Evolutionary conservation across 2,113 vertebrate genomes (phyloP).

Genomic region (Saiga tatarica): DNA sequence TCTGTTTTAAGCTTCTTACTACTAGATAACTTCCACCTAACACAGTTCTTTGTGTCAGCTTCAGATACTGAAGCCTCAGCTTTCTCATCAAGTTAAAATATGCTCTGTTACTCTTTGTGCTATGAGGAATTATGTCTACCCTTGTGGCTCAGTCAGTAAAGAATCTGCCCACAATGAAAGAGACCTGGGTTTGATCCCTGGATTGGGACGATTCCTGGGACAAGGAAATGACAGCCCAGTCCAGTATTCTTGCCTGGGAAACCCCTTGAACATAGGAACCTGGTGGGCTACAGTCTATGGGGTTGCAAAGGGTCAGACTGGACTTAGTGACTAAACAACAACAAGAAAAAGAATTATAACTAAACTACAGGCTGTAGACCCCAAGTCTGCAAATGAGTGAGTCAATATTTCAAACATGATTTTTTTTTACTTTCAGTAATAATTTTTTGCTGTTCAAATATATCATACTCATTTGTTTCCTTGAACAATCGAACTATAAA

Average conservation of each 20-base stretch:
- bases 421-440: conserved; percentile 20
- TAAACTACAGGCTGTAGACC: neutral
- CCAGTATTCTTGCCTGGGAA: neutral
- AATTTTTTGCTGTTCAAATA: conserved; percentile 5
- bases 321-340: neutral
- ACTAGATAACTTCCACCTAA: neutral
- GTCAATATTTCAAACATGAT: neutral
- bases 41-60: neutral
- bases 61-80: neutral
- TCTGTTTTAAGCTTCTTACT: neutral
- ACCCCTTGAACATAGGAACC: neutral
- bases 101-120: neutral
- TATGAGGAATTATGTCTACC: neutral
- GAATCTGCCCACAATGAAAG: neutral
- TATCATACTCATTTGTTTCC: neutral
- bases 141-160: neutral
- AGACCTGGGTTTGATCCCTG: neutral
- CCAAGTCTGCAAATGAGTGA: neutral
- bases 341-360: neutral
- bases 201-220: neutral
- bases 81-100: conserved; percentile 16
- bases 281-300: neutral
- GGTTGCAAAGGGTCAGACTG: neutral
- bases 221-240: neutral
- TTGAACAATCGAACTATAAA: conserved; percentile 4